A percentile compares a stretch with the other conserved stretches of the same genome.
Conservation (phyloP, 2,888 invertebrate species). For the Xestia sexstrigata region DNA sequence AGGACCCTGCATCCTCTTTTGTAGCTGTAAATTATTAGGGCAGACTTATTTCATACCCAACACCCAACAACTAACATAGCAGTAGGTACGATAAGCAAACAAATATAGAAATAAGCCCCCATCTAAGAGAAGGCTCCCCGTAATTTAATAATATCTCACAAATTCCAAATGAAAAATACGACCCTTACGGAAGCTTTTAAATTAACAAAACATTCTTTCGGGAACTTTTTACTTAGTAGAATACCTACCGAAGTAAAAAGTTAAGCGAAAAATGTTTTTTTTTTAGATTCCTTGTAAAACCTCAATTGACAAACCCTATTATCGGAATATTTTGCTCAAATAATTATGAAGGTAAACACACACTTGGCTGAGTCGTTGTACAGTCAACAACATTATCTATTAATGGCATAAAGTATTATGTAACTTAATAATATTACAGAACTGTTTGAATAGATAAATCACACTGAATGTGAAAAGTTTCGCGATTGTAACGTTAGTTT, state of each 20-base stretch:
- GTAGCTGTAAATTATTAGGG: slow-evolving; percentile 23
- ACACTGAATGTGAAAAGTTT: slow-evolving; percentile 46
- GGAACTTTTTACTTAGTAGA: slow-evolving; percentile 43
- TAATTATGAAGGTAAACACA: neutral
- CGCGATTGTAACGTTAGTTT: slow-evolving; percentile 38
- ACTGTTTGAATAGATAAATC: slow-evolving; percentile 35
- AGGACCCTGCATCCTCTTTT: slow-evolving; percentile 2
- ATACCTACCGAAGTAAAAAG: slow-evolving; percentile 21
- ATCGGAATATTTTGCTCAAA: neutral
- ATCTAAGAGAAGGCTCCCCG: neutral
- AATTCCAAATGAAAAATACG: slow-evolving; percentile 45
- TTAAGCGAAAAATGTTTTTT: slow-evolving; percentile 12
- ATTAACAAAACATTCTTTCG: slow-evolving; percentile 48
- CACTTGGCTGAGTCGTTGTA: neutral
- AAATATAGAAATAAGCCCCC: neutral
- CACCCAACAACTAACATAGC: neutral
- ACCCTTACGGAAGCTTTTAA: slow-evolving; percentile 28
- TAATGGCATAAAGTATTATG: neutral
- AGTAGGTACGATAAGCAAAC: too few relatives aligned
- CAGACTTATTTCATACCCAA: neutral
- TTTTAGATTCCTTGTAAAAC: slow-evolving; percentile 4
- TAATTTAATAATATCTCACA: slow-evolving; percentile 38
- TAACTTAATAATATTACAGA: slow-evolving; percentile 23
- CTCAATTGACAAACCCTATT: neutral
- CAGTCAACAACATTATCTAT: neutral